A percentile compares a stretch with the other conserved stretches of the same genome.
These are phyloP conservation scores for Schlechtendalia chinensis DNA, from an alignment of 1,140 invertebrate species.

Conservation along the genomic window DNA sequence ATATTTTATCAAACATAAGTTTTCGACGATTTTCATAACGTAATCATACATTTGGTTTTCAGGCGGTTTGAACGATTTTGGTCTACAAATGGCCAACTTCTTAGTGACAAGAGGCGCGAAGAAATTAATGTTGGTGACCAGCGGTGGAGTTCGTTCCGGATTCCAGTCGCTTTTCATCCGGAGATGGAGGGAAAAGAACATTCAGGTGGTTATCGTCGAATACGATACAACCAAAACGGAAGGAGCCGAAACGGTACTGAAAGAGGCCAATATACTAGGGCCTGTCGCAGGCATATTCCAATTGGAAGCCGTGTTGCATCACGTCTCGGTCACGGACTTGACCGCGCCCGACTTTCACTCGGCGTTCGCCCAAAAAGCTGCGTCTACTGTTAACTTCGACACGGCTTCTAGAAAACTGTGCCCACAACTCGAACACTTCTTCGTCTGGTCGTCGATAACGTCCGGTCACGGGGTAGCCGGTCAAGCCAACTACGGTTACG, in stretches of 20 bases:
- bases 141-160: slow-evolving; percentile 79
- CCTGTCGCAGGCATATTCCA: slow-evolving; percentile 93
- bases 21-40: neutral
- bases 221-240: slow-evolving; percentile 63
- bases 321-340: neutral
- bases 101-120: slow-evolving; percentile 79
- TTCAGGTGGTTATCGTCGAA: slow-evolving; percentile 71
- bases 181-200: slow-evolving; percentile 70
- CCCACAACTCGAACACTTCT: slow-evolving; percentile 82
- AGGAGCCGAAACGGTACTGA: slow-evolving; percentile 71
- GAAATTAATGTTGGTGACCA: slow-evolving; percentile 80
- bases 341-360: neutral
- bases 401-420: slow-evolving; percentile 70
- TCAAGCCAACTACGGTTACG: slow-evolving; percentile 91
- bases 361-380: neutral
- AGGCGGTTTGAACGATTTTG: slow-evolving; percentile 91
- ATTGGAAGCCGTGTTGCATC: slow-evolving; percentile 74
- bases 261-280: slow-evolving; percentile 67
- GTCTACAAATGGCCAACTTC: slow-evolving; percentile 91
- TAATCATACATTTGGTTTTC: neutral
- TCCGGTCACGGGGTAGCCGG: slow-evolving; percentile 71
- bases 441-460: slow-evolving; percentile 57
- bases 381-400: slow-evolving; percentile 69
- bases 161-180: slow-evolving; percentile 81
- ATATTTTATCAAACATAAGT: neutral